Evolutionary conservation across 2,888 invertebrate species (phyloP).

Genomic region (Galeopsomyia nigrocyanea): DNA sequence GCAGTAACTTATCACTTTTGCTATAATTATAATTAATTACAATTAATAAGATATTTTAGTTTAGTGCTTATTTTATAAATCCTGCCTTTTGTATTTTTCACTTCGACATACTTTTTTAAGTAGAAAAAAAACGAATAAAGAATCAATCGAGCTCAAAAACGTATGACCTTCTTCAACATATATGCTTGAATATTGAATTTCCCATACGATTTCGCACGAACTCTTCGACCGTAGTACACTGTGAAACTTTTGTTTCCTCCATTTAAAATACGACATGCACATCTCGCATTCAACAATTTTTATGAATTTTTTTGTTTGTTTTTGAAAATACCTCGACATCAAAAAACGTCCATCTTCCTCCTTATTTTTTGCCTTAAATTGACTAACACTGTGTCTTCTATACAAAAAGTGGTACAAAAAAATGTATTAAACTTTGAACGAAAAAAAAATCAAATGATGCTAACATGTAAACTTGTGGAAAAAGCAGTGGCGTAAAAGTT

Average conservation of each 20-base stretch:
- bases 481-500: background rate
- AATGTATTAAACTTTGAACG: background rate
- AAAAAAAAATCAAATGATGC: background rate
- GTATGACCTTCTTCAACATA: background rate
- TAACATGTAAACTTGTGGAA: conserved; percentile 4
- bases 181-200: conserved; percentile 10
- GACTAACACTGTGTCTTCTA: conserved; percentile 34
- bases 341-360: conserved; percentile 32
- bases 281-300: conserved; percentile 45
- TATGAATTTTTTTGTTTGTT: conserved; percentile 39
- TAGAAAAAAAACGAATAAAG: conserved; percentile 24
- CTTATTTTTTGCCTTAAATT: conserved; percentile 6
- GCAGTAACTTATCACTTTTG: conserved; percentile 46
- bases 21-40: conserved; percentile 42
- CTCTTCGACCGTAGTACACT: conserved; percentile 15
- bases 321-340: conserved; percentile 42
- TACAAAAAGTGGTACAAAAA: conserved; percentile 31
- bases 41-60: conserved; percentile 31
- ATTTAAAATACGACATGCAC: conserved; percentile 40
- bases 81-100: conserved; percentile 26
- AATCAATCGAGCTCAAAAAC: conserved; percentile 37
- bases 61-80: conserved; percentile 40
- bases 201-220: conserved; percentile 42
- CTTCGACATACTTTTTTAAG: conserved; percentile 39
- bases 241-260: conserved; percentile 20